Evolutionary conservation across 2,113 vertebrate genomes (phyloP), one percentile per base, ranked within the genome.

Genomic region (Xyliphius kryptos): DNA sequence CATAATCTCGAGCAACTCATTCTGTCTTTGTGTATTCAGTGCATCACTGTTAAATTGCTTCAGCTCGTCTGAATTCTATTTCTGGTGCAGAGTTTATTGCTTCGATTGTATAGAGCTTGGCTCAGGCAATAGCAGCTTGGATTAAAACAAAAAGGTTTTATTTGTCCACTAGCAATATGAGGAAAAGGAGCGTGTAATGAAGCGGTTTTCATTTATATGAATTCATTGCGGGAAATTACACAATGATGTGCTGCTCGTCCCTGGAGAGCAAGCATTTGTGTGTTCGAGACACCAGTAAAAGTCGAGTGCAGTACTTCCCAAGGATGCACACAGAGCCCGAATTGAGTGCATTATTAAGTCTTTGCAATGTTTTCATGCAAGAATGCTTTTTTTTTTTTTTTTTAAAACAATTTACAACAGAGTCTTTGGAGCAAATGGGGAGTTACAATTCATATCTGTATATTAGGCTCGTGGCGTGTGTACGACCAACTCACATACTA

Each of bases 141-240:
- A 57, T 57, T 57, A 57, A 57, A 44, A 44, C 56, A n/a, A n/a
- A 44, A 58, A 43, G 26, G 9, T 54, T 61, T 50, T 6, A 38
- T 48, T 37, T 61, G 58, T 49, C 58, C 44, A 37, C 46, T 19
- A 19, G 12, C 16, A 36, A 37, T 37, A 50, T 20, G 7, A 50
- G 49, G 58, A 37, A 37, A 8, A 38, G 58, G 26, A 40, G 48
- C 32, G 32, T 20, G 16, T 14, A 48, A 14, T 2, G 37, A 9
- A 38, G 26, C 4, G 7, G 32, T 20, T 50, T 38, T 37, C 16
- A 40, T 61, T 61, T 61, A 14, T 15, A 17, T 40, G 40, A 59
- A 63, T 41, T 15, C 8, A 10, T 22, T 43, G 65, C 49, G 40
- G 26, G 11, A 68, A 60, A 68, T 50, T 22, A 41, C 43, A 49